Base-by-base conservation (phyloP, 2,888 invertebrate genomes). In the Eilema sororculum region DNA sequence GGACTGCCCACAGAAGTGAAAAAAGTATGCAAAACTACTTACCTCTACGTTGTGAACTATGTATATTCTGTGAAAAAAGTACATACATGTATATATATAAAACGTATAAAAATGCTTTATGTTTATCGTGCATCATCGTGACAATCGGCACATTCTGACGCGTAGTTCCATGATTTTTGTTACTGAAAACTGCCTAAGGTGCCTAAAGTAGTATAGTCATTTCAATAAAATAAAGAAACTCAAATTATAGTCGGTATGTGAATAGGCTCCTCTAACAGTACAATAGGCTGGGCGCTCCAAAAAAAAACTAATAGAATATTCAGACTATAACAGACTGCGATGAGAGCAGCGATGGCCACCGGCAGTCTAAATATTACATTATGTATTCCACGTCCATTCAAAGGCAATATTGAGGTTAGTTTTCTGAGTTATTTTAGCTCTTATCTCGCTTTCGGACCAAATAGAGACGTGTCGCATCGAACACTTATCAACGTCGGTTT, bases 401-500 rank as follows among this genome's bases (percentile, higher is more conserved):
- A 59, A 78, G 75, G 72, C 72, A 75, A 78, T 79, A 80, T 83
- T 81, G 80, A 76, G 85, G 79, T 80, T 85, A 86, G 86, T 84
- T 82, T 79, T 79, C 76, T 86, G 82, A 86, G 83, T 86, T 88
- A 87, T 89, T 86, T 84, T 75, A 77, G 75, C 84, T 87, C 85
- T 89, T 89, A 90, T 89, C 90, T 90, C 81, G 80, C 76, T 84
- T 86, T 89, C 80, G 80, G 80, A 83, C 85, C 84, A 82, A 87
- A 89, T 88, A 87, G 85, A 89, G 89, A 90, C 84, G 86, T 89
- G 89, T 88, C 87, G 86, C 86, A 86, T 89, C 80, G 89, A 87
- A 89, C 88, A 91, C 90, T 90, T 90, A 90, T 91, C 91, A 91
- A 89, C 84, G 91, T 91, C 90, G 87, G 79, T 87, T 89, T 87